A percentile compares a stretch with the other conserved stretches of the same genome.
Conservation (phyloP, 35 echinoderm and acorn worm species). For the Apostichopus californicus region DNA sequence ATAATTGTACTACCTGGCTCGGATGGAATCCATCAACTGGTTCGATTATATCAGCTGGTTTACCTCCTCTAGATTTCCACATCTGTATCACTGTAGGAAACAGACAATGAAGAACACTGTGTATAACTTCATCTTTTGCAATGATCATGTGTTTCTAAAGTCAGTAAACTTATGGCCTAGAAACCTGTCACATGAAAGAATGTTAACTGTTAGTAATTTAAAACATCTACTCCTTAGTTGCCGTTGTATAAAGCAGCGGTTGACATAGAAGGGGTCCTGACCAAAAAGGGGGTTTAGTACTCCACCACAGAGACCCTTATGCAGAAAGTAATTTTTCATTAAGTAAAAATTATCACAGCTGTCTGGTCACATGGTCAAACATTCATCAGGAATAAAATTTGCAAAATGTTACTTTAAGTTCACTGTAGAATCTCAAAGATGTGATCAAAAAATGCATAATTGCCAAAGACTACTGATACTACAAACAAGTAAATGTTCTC, state of each 20-base stretch:
- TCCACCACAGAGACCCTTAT: no score
- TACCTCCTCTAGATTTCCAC: not conserved
- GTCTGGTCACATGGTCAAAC: no score
- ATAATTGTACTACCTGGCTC: constrained; percentile 45
- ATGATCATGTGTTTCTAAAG: no score
- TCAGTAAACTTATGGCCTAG: not conserved
- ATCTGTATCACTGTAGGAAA: no score
- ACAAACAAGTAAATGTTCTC: not conserved
- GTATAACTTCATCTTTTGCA: no score
- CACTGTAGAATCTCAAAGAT: not conserved
- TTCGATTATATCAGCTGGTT: constrained; percentile 53
- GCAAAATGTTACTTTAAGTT: not conserved
- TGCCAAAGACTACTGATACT: not conserved
- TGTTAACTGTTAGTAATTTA: not conserved
- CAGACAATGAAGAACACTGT: no score
- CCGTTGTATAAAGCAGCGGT: no score
- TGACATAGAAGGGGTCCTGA: no score
- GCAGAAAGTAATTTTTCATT: no score
- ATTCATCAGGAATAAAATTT: no score
- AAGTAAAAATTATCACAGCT: no score
- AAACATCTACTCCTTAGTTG: not conserved
- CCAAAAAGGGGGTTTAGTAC: no score
- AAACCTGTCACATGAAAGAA: not conserved
- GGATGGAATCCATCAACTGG: constrained; percentile 71
- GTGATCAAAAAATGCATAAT: not conserved